Conservation (phyloP, 2,113 vertebrate genomes). For the Ochotona curzoniae region DNA sequence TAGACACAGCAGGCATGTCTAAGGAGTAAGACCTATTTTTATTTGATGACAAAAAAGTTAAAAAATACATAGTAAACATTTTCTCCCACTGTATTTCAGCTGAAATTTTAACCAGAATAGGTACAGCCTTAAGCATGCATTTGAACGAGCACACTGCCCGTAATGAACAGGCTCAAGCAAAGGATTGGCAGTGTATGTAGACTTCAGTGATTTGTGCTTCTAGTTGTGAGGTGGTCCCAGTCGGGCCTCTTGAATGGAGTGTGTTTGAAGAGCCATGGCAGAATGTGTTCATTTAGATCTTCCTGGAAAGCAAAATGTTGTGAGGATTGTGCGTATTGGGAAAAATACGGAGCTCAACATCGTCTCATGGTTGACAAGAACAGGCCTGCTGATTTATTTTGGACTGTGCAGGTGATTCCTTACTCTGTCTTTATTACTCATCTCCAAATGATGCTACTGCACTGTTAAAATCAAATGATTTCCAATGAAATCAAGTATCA, state of each 20-base stretch:
- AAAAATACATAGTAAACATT: not conserved
- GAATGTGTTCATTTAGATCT: slow-evolving; percentile 17
- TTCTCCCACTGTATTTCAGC: not conserved
- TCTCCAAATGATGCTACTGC: not conserved
- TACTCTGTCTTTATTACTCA: not conserved
- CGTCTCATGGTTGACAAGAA: not conserved
- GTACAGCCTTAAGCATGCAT: not conserved
- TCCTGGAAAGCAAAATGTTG: not conserved
- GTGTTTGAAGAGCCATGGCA: not conserved
- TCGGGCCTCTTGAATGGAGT: not conserved
- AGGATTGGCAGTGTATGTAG: not conserved
- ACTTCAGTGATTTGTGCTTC: not conserved
- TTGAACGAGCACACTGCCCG: not conserved
- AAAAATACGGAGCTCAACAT: not conserved
- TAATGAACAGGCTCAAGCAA: not conserved
- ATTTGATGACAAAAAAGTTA: not conserved
- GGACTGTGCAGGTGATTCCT: slow-evolving; percentile 25
- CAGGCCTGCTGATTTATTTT: slow-evolving; percentile 2
- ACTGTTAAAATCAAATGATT: slow-evolving; percentile 55
- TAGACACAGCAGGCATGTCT: not conserved
- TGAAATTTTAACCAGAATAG: slow-evolving; percentile 7
- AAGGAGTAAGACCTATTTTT: not conserved
- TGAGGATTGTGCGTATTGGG: not conserved
- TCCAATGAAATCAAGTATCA: slow-evolving; percentile 46
- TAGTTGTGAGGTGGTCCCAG: not conserved